Evolutionary conservation across 1,140 invertebrate genomes (phyloP).

Genomic region (Samia ricini): DNA sequence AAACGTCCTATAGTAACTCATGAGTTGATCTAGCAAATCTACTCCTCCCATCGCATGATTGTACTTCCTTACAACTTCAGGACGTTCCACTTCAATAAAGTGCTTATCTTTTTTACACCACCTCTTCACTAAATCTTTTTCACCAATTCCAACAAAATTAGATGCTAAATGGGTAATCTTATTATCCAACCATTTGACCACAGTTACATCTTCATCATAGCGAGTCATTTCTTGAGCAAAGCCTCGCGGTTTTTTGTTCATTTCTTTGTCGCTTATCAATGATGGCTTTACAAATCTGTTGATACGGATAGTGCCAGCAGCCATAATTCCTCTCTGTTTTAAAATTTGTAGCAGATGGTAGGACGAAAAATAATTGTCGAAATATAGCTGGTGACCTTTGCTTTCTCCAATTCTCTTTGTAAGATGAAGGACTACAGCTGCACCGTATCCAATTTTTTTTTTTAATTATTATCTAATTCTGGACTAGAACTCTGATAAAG

Average conservation of each 20-base stretch:
- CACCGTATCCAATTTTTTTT: conserved; percentile 36
- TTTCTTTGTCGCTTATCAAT: conserved; percentile 47
- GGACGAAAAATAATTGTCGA: conserved; percentile 52
- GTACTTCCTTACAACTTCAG: conserved; percentile 44
- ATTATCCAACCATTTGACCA: conserved; percentile 65
- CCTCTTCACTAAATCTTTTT: conserved; percentile 37
- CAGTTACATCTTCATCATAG: conserved; percentile 17
- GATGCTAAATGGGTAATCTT: conserved; percentile 54
- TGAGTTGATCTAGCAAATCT: conserved; percentile 47
- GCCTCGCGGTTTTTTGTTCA: conserved; percentile 51
- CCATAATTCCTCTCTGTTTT: conserved; percentile 50
- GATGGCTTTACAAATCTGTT: conserved; percentile 53
- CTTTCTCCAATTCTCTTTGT: conserved; percentile 39
- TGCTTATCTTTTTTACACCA: conserved; percentile 51
- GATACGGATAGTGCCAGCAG: conserved; percentile 47
- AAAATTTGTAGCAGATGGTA: conserved; percentile 53
- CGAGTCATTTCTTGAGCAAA: conserved; percentile 55
- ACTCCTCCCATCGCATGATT: conserved; percentile 59
- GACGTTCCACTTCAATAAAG: conserved; percentile 46
- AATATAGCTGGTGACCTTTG: conserved; percentile 32
- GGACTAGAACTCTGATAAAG: conserved; percentile 36
- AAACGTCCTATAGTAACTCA: conserved; percentile 39
- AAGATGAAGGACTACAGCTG: conserved; percentile 37
- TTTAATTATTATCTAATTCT: conserved; percentile 34
- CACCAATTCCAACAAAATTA: conserved; percentile 61